Base-by-base conservation (phyloP, 2,113 vertebrate genomes). In the Agapornis roseicollis region DNA sequence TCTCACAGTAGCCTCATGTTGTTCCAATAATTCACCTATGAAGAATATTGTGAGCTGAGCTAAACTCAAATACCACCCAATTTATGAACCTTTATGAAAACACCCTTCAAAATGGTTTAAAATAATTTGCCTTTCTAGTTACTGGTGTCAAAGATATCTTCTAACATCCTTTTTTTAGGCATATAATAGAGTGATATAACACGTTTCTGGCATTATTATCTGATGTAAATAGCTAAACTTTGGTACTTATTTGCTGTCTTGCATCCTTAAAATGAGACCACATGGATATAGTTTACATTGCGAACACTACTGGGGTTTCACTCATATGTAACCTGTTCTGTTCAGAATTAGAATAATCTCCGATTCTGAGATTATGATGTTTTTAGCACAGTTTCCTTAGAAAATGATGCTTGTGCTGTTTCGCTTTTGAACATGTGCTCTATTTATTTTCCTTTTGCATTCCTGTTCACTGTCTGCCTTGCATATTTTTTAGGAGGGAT, bases 31-130 rank as follows among this genome's bases (percentile, higher is more conserved):
- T 94, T 97, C 50, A 70, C 39, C 91, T 60, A 64, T 89, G 79
- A 94, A 89, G 86, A 90, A 90, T 97, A 85, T 71, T 93, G 63
- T 91, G 39, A 84, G 39, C 63, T 91, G 35, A 84, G 35, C 50
- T 97, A 74, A 97, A 88, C 64, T 63, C 55, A 16, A 78, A 89
- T 94, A 91, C 80, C 91, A 92, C 41, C 85, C 92, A 35, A 7
- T 77, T 79, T 91, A 53, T 90, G 56, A 96, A 86, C 65, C 17
- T 93, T 95, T 93, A 90, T 68, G 69, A 86, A 96, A 97, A 83
- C 69, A 69, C 78, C 85, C 80, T 86, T 87, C 31, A 90, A 70
- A 46, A 83, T 85, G 1, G 58, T 85, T 91, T 33, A 74, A 88
- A 85, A 71, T 85, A 66, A 60, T 66, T 96, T 91, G 44, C 80